phyloP scores from a whole-genome alignment of 2,113 vertebrate genomes.

The Centropus bengalensis region DNA sequence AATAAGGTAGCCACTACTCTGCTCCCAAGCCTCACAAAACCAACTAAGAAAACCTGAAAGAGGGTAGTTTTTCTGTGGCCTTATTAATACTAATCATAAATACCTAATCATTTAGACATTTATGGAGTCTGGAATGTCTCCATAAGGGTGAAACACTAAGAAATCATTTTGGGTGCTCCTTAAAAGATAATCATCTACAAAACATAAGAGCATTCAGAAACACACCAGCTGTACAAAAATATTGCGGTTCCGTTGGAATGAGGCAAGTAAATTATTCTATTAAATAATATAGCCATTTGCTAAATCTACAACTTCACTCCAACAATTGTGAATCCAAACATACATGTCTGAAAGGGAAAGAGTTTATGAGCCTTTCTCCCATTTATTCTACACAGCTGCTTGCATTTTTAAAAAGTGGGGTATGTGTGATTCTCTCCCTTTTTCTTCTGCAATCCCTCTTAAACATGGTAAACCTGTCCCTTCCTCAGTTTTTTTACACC shows the following conservation, averaged over 20 bases:
- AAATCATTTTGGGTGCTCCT: not conserved
- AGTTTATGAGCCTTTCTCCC: not conserved
- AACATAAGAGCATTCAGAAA: not conserved
- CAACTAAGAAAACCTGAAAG: not conserved
- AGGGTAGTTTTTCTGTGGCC: not conserved
- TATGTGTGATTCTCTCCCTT: fast-evolving
- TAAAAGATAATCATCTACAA: not conserved
- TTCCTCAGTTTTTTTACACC: not conserved
- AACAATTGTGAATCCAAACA: not conserved
- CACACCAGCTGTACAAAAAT: not conserved
- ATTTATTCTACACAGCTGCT: not conserved
- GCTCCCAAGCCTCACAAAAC: not conserved
- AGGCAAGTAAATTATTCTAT: not conserved
- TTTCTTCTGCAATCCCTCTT: not conserved
- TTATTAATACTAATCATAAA: not conserved
- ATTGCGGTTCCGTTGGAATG: not conserved
- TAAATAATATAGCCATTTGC: not conserved
- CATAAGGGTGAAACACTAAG: not conserved
- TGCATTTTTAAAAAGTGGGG: not conserved
- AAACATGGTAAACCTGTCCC: not conserved
- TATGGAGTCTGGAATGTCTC: not conserved
- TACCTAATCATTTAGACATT: not conserved
- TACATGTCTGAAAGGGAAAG: not conserved
- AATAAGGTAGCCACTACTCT: not conserved
- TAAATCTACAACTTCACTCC: not conserved